phyloP scores from a whole-genome alignment of 2,888 invertebrate genomes.

The Aphodius sticticus region DNA sequence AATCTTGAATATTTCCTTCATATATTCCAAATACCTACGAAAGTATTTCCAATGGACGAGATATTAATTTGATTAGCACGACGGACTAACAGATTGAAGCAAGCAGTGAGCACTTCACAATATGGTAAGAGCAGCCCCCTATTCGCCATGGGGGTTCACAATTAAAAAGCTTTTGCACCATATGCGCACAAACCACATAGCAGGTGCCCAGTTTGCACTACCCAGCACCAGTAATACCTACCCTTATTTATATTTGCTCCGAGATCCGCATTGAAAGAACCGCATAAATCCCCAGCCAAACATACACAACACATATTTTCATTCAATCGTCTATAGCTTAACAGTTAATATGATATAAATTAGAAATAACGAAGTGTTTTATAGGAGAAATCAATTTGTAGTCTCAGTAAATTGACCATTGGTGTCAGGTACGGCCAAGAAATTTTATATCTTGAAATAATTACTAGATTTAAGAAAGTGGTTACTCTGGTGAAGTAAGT shows the following conservation, averaged over 20 bases:
- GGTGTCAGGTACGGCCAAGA: too few relatives aligned
- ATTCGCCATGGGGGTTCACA: conserved; percentile 44
- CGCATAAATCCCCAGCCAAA: background rate
- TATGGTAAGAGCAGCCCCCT: conserved; percentile 50
- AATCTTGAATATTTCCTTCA: too few relatives aligned
- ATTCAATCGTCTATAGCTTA: background rate
- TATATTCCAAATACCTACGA: too few relatives aligned
- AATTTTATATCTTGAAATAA: too few relatives aligned
- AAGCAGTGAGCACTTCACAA: conserved; percentile 53
- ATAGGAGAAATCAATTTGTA: too few relatives aligned
- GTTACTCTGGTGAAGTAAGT: too few relatives aligned
- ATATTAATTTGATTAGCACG: conserved; percentile 35
- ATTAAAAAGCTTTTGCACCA: conserved; percentile 50
- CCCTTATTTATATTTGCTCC: conserved; percentile 15
- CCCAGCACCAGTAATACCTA: conserved; percentile 5
- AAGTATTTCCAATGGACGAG: too few relatives aligned
- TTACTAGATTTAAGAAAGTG: too few relatives aligned
- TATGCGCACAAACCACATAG: conserved; percentile 48
- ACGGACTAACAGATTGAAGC: conserved; percentile 30
- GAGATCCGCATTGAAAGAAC: background rate
- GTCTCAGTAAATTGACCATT: too few relatives aligned
- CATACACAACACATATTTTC: background rate
- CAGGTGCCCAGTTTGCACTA: conserved; percentile 43
- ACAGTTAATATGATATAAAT: background rate
- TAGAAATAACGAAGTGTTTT: background rate